Base-by-base conservation (phyloP, 2,113 vertebrate genomes). In the Ceyx melanurus region DNA sequence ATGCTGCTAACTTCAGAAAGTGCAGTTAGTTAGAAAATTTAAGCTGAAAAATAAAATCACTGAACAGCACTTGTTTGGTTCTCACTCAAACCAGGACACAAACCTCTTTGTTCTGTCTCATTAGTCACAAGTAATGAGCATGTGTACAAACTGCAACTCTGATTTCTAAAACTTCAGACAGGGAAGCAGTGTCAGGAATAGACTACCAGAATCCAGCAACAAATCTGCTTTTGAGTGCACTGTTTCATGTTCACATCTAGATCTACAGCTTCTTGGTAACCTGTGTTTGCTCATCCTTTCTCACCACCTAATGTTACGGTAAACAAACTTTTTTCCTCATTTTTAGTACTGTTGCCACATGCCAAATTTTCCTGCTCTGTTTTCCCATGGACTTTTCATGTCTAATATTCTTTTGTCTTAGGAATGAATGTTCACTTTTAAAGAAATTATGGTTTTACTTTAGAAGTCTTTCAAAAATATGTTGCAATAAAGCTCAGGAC, bases 51-150 rank as follows among this genome's bases (percentile, higher is more conserved):
- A 37, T 37, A 37, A 37, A 37, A 37, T 37, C 37, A 37, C 37
- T 37, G 37, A 37, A 37, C 37, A 37, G 37, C 4, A 37, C 37
- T 37, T 37, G 10, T 37, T 37, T 37, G 37, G 37, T 37, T 37
- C 37, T 37, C 37, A 37, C 37, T 37, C 37, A 37, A 37, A 37
- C 37, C 37, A 37, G 37, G 37, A 37, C 37, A 37, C 37, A 37
- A 37, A 37, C 56, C 48, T 67, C 85, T 84, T 65, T 85, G 57
- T 58, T 40, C 87, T 89, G 21, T 62, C 37, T 92, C 48, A 82
- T 88, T 92, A 92, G 29, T 70, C 64, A 73, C 45, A 84, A 58
- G 35, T 26, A 94, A 54, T 33, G 61, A 88, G 17, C n/a, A 64
- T 15, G 4, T 33, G 42, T 72, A 50, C 10, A 58, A 77, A 70